phyloP scores from a whole-genome alignment of 2,888 invertebrate species.

The Synergus umbraculus region DNA sequence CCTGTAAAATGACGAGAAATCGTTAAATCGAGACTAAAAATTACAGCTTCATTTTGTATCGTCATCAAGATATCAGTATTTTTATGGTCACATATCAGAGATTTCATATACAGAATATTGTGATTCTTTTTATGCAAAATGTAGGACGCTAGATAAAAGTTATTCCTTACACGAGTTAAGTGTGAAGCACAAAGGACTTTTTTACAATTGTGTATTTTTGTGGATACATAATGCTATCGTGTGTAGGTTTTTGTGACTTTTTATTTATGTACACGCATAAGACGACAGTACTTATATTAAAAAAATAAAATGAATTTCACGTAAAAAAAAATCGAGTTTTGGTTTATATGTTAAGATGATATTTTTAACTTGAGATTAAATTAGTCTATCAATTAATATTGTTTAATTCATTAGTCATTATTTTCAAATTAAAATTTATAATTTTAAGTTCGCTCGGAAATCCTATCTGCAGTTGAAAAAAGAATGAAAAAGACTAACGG shows the following conservation, averaged over 20 bases:
- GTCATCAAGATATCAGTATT: conserved; percentile 50
- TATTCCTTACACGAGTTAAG: conserved; percentile 6
- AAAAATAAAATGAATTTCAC: conserved; percentile 34
- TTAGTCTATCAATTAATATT: background rate
- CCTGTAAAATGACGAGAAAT: background rate
- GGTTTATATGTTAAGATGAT: background rate
- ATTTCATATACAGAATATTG: conserved; percentile 36
- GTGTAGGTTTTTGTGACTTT: conserved; percentile 37
- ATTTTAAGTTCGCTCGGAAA: background rate
- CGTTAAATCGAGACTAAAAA: background rate
- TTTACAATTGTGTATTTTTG: conserved; percentile 29
- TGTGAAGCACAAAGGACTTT: conserved; percentile 5
- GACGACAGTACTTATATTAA: conserved; percentile 5
- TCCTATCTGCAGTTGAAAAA: background rate
- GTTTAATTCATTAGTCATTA: background rate
- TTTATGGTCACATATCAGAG: conserved; percentile 53
- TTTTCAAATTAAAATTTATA: background rate
- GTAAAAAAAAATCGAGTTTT: background rate
- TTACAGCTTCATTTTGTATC: conserved; percentile 31
- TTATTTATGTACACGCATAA: conserved; percentile 38
- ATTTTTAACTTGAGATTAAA: background rate
- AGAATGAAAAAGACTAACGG: background rate
- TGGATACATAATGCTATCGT: conserved; percentile 25
- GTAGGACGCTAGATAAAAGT: conserved; percentile 19
- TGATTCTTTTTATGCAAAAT: conserved; percentile 40